Conservation (phyloP, 2,888 invertebrate genomes). For the Pristionchus arcanus region DNA sequence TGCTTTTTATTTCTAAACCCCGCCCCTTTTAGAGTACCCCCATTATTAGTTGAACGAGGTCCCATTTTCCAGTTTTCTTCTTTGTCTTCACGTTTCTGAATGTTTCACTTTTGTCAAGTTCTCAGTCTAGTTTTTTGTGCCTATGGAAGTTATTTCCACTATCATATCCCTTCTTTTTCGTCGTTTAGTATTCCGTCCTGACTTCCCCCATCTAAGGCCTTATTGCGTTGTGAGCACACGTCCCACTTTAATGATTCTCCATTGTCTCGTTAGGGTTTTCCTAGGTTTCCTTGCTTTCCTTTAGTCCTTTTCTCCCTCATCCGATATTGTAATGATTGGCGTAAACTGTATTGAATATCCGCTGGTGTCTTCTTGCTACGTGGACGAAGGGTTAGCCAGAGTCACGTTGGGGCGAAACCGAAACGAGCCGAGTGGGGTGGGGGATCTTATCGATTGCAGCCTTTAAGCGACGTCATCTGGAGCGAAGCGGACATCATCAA, state of each 20-base stretch:
- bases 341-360: conserved; percentile 12
- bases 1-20: neutral
- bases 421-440: conserved; percentile 19
- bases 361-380: conserved; percentile 10
- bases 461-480: neutral
- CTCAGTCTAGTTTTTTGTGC: conserved; percentile 22
- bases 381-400: conserved; percentile 53
- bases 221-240: neutral
- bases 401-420: conserved; percentile 18
- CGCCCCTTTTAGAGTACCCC: neutral
- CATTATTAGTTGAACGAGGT: neutral
- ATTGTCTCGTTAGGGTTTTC: neutral
- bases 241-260: neutral
- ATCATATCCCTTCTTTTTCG: neutral
- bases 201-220: neutral
- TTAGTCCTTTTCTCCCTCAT: neutral
- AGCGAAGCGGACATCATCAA: neutral
- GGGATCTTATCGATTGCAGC: conserved; percentile 7
- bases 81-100: neutral
- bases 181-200: neutral
- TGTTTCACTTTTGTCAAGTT: conserved; percentile 26
- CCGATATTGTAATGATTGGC: conserved; percentile 36
- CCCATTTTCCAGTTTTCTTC: neutral
- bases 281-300: neutral
- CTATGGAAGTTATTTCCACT: neutral